Conservation (phyloP, 2,888 invertebrate species). For the Oxyteleia sp. region DNA sequence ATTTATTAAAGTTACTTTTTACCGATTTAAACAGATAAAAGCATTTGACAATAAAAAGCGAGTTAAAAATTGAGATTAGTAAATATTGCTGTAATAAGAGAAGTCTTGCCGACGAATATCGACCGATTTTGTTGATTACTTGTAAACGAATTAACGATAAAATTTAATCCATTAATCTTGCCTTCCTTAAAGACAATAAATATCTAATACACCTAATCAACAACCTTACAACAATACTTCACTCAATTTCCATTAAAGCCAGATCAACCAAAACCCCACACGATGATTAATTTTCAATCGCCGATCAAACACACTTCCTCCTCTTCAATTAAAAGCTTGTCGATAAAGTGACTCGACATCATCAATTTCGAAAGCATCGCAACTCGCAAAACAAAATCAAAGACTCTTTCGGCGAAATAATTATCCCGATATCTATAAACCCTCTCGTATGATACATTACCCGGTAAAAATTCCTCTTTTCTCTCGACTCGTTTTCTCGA, state of each 20-base stretch:
- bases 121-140: too few relatives aligned
- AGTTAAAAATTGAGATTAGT: too few relatives aligned
- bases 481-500: constrained; percentile 49
- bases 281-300: constrained; percentile 23
- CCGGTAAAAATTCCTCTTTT: constrained; percentile 55
- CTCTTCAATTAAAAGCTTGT: constrained; percentile 32
- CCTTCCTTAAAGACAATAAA: too few relatives aligned
- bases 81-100: too few relatives aligned
- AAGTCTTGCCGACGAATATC: too few relatives aligned
- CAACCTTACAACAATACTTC: neutral
- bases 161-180: too few relatives aligned
- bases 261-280: neutral
- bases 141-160: too few relatives aligned
- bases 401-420: constrained; percentile 59
- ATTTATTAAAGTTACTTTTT: too few relatives aligned
- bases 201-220: too few relatives aligned
- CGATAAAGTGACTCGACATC: constrained; percentile 47
- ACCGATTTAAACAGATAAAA: too few relatives aligned
- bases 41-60: too few relatives aligned
- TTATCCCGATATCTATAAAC: constrained; percentile 50
- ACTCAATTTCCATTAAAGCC: neutral
- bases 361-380: constrained; percentile 39
- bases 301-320: constrained; percentile 1
- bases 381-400: constrained; percentile 47
- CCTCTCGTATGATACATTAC: constrained; percentile 63